phyloP scores from a whole-genome alignment of 2,113 vertebrate species.

The Marcusenius ussheri region DNA sequence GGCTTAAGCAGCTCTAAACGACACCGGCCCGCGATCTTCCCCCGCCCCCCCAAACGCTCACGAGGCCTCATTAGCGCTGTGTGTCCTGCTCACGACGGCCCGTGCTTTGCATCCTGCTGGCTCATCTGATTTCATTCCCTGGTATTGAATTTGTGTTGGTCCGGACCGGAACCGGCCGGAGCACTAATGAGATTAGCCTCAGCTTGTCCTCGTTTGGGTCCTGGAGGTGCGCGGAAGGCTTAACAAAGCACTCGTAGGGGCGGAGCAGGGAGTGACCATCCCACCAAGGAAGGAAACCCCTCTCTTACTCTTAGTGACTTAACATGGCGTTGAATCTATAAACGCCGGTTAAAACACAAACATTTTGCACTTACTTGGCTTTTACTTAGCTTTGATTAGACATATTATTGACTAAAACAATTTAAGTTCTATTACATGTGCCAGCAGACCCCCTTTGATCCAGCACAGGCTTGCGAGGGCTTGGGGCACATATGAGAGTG shows the following conservation, averaged over 20 bases:
- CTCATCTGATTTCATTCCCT: slow-evolving; percentile 51
- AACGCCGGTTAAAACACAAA: not conserved
- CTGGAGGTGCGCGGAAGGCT: not conserved
- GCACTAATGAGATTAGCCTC: slow-evolving; percentile 50
- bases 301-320: not conserved
- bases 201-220: slow-evolving; percentile 21
- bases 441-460: not conserved
- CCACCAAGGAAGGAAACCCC: not conserved
- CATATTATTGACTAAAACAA: not conserved
- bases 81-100: slow-evolving; percentile 40
- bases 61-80: slow-evolving; percentile 43
- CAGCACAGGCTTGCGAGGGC: not conserved
- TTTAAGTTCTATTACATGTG: not conserved
- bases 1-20: slow-evolving; percentile 2
- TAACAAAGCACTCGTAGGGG: not conserved
- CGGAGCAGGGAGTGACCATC: not conserved
- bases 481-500: not conserved
- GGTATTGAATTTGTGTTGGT: slow-evolving; percentile 57
- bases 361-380: not conserved
- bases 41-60: too few species aligned
- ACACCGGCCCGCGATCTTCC: not conserved
- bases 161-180: slow-evolving; percentile 47
- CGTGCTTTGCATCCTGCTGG: slow-evolving; percentile 31
- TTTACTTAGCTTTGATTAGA: not conserved
- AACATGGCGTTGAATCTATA: not conserved